Percentiles rank a stretch among this genome's conserved stretches.
These are phyloP conservation scores for Drosophila hydei DNA, from an alignment of 1,140 invertebrate species.

Conservation along the genomic window DNA sequence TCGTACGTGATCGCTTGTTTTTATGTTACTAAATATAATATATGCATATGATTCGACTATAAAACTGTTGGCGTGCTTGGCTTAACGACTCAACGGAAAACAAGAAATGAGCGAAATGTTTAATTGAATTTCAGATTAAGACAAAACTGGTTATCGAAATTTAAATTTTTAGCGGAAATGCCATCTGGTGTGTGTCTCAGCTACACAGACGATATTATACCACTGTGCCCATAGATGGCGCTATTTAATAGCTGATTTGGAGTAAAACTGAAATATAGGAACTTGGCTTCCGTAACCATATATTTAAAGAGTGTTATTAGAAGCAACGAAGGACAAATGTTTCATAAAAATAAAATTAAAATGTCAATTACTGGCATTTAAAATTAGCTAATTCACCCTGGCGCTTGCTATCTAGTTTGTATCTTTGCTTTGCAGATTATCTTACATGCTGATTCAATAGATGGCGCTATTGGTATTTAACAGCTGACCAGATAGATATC, in stretches of 20 bases:
- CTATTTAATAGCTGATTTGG: too few relatives aligned
- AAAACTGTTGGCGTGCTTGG: constrained; percentile 62
- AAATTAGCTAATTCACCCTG: too few relatives aligned
- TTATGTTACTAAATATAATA: constrained; percentile 71
- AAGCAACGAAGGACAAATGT: too few relatives aligned
- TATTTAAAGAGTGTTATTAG: too few relatives aligned
- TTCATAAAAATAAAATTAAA: too few relatives aligned
- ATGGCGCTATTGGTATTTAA: background rate
- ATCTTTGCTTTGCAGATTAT: too few relatives aligned
- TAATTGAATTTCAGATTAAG: constrained; percentile 49
- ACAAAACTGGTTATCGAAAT: constrained; percentile 44
- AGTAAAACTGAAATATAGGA: too few relatives aligned
- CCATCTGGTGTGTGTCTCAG: background rate
- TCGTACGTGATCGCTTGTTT: constrained; percentile 45
- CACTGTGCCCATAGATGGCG: background rate
- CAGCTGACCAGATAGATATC: background rate
- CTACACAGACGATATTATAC: background rate
- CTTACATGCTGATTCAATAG: background rate
- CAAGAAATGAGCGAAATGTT: constrained; percentile 37
- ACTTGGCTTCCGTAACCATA: too few relatives aligned
- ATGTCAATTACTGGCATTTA: too few relatives aligned
- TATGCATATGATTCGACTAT: constrained; percentile 69
- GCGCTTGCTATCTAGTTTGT: too few relatives aligned
- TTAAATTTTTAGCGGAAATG: background rate
- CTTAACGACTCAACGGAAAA: constrained; percentile 55